Evolutionary conservation across 2,797 vertebrate species (phyloP), one percentile per base, ranked within the genome.

Genomic region (Scomberomorus guttatus): DNA sequence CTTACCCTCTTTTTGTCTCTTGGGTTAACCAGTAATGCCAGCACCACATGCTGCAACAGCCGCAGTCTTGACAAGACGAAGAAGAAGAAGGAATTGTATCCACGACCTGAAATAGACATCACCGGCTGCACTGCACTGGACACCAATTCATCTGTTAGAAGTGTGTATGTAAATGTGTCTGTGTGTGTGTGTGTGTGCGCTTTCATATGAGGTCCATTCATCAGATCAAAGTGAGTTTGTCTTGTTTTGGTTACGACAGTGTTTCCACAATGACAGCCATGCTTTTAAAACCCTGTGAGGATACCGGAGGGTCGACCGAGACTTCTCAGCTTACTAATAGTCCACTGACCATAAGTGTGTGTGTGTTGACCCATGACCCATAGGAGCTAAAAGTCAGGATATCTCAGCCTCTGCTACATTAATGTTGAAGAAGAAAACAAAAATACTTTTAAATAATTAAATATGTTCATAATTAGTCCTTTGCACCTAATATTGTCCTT

Each of bases 21-120:
- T 64, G 80, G 79, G 63, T 80, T 50, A 60, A 65, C 25, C 69
- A 56, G 46, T 46, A n/a, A 83, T 71, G 34, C 66, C 68, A 44
- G 3, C 76, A 54, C 46, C 89, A 90, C 87, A 84, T 89, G 89
- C 72, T 68, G 5, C 82, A 34, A 88, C 92, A 90, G 90, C 86
- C 79, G 83, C 8, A 1, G 61, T 80, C 80, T 37, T 48, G 81
- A 85, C 90, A 71, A 81, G 51, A 37, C 24, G 12, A 56, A 74
- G 58, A 56, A 60, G 72, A 71, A 57, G 71, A 71, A 12, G 39
- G 62, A 37, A 82, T 84, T 81, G 85, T 59, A 79, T 67, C 85
- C 82, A 62, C 82, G 3, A 77, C 75, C 57, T 18, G 27, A 79
- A 89, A 89, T 64, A 64, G 70, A 81, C 78, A 73, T 80, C 65